Evolutionary conservation across 2,113 vertebrate genomes (phyloP).

Genomic region (Recurvirostra avosetta): DNA sequence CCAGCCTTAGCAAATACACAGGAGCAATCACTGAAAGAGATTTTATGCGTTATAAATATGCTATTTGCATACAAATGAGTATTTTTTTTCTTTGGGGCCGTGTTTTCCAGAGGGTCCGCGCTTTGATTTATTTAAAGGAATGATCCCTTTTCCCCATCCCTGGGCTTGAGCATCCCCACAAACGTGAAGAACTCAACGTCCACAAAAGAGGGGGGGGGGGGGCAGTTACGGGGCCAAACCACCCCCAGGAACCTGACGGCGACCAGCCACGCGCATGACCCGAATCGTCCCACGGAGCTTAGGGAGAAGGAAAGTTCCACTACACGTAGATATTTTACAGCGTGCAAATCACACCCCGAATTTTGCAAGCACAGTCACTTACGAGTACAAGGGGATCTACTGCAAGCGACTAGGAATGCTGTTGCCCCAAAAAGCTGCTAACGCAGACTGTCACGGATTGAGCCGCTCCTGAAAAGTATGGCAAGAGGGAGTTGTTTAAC

Average conservation of each 20-base stretch:
- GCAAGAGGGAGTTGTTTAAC: not conserved
- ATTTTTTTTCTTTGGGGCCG: not conserved
- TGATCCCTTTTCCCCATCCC: not conserved
- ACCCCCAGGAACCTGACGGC: fast-evolving
- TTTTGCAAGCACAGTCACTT: not conserved
- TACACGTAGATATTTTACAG: not conserved
- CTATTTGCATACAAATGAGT: not conserved
- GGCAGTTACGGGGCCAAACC: not conserved
- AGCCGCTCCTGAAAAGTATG: not conserved
- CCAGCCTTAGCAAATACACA: not conserved
- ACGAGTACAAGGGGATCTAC: not conserved
- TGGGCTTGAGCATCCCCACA: not conserved
- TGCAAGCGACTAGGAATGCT: fast-evolving
- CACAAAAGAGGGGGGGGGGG: not conserved
- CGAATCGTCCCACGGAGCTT: fast-evolving
- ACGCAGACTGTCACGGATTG: fast-evolving
- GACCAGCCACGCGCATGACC: not conserved
- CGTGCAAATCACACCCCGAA: fast-evolving
- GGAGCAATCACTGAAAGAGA: not conserved
- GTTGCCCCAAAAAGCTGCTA: not conserved
- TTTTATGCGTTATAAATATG: not conserved
- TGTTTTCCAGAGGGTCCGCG: not conserved
- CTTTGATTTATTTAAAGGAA: not conserved
- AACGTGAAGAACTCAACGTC: not conserved
- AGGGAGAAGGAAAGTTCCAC: not conserved